These are phyloP conservation scores for Setophaga kirtlandii DNA, from an alignment of 2,113 vertebrate genomes.

Conservation along the genomic window DNA sequence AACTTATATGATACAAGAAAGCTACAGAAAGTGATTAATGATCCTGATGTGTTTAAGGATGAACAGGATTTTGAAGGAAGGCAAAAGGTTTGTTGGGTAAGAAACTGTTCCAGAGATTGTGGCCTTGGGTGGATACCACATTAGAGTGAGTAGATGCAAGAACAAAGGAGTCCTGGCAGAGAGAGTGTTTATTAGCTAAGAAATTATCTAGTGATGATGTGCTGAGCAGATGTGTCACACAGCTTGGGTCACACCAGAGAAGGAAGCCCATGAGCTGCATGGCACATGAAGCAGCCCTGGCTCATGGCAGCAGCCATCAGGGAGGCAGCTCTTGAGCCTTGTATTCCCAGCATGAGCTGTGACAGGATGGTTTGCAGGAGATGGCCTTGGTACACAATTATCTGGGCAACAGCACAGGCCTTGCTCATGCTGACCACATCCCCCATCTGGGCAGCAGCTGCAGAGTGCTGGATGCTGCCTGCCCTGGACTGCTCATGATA, in stretches of 20 bases:
- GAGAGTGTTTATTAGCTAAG: background rate
- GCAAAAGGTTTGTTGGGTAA: background rate
- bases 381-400: background rate
- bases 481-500: background rate
- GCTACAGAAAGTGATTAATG: background rate
- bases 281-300: background rate
- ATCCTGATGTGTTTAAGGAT: background rate
- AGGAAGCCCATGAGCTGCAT: background rate
- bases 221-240: background rate
- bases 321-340: background rate
- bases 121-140: background rate
- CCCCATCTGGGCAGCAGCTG: background rate
- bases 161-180: background rate
- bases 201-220: background rate
- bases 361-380: background rate
- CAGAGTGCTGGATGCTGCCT: background rate
- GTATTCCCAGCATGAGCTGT: background rate
- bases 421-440: background rate
- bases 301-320: background rate
- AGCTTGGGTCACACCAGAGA: background rate
- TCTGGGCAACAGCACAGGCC: background rate
- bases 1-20: background rate
- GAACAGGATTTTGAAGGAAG: background rate
- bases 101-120: background rate
- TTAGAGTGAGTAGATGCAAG: background rate